phyloP scores from a whole-genome alignment of 2,888 invertebrate species.

The Drosophila koepferae region DNA sequence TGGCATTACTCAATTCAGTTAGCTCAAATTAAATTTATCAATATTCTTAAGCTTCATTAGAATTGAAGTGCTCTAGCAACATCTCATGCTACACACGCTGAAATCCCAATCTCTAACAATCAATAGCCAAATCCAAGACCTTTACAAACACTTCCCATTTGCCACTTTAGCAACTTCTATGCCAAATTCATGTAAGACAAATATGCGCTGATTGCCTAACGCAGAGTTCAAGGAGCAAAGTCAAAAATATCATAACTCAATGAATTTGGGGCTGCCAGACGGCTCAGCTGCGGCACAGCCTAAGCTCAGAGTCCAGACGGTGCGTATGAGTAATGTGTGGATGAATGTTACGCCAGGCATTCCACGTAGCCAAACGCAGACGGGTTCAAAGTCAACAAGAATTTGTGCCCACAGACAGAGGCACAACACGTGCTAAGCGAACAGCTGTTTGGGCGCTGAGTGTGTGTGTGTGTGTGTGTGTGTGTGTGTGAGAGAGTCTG shows the following conservation, averaged over 20 bases:
- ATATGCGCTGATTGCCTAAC: constrained; percentile 11
- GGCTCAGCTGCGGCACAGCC: neutral
- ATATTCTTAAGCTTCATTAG: neutral
- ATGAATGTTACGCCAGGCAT: constrained; percentile 28
- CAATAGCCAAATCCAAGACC: neutral
- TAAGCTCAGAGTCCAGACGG: constrained; percentile 28
- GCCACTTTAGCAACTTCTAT: neutral
- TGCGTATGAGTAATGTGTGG: constrained; percentile 70
- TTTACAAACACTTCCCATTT: neutral
- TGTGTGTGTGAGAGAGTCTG: neutral
- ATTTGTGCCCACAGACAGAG: neutral
- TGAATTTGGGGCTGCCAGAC: constrained; percentile 26
- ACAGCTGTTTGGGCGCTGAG: constrained; percentile 37
- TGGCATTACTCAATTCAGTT: neutral
- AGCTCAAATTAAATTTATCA: neutral
- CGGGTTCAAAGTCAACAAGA: constrained; percentile 15
- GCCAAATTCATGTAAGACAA: neutral
- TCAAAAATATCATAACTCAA: constrained; percentile 6
- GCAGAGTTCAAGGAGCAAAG: neutral
- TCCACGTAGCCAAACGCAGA: constrained; percentile 42
- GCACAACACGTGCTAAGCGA: constrained; percentile 45
- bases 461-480: neutral
- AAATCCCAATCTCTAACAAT: neutral
- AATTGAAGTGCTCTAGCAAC: neutral
- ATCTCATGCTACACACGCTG: neutral